These are phyloP conservation scores for Autographa gamma DNA, from an alignment of 2,888 invertebrate species.

Conservation along the genomic window DNA sequence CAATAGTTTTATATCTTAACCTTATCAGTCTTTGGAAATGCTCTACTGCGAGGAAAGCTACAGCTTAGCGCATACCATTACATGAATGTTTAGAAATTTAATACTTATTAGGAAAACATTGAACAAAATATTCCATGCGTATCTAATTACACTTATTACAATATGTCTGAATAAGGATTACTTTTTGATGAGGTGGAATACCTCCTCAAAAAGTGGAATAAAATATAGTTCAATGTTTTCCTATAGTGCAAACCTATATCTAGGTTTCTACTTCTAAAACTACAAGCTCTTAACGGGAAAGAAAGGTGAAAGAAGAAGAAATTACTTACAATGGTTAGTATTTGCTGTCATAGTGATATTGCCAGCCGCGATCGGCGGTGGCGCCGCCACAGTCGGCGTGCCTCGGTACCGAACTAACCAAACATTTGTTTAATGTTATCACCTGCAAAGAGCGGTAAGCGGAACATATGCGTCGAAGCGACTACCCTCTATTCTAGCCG, in stretches of 20 bases:
- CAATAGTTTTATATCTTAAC: not conserved
- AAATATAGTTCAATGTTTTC: too few species aligned
- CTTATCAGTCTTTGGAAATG: not conserved
- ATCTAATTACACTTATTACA: too few species aligned
- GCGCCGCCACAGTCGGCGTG: slow-evolving; percentile 59
- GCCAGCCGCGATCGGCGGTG: slow-evolving; percentile 43
- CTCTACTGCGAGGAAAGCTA: not conserved
- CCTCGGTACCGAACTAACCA: slow-evolving; percentile 88
- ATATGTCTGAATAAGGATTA: too few species aligned
- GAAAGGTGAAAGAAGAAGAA: slow-evolving; percentile 35
- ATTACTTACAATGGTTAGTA: slow-evolving; percentile 80
- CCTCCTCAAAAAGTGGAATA: too few species aligned
- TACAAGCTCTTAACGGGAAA: slow-evolving; percentile 46
- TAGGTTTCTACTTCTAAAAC: slow-evolving; percentile 32
- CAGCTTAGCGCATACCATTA: not conserved
- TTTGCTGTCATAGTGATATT: slow-evolving; percentile 74
- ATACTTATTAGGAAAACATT: too few species aligned
- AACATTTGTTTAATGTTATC: slow-evolving; percentile 88
- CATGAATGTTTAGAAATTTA: not conserved
- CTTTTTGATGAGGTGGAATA: too few species aligned
- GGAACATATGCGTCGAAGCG: slow-evolving; percentile 82
- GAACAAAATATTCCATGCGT: too few species aligned
- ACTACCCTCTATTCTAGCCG: slow-evolving; percentile 70
- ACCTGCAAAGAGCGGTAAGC: slow-evolving; percentile 86
- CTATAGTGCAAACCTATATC: not conserved